phyloP scores from a whole-genome alignment of 2,888 invertebrate genomes.

The Ligdia adustata region DNA sequence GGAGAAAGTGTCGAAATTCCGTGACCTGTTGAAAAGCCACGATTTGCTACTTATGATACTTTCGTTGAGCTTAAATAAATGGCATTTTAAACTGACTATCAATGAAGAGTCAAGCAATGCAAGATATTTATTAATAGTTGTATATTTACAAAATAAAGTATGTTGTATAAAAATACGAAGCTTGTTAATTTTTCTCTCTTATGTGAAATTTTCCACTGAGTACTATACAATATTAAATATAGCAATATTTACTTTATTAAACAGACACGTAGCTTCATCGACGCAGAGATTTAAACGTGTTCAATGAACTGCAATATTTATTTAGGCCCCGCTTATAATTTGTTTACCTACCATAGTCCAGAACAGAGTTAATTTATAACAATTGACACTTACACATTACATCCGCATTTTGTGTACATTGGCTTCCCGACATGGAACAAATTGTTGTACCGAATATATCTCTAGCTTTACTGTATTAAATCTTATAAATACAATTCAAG shows the following conservation, averaged over 20 bases:
- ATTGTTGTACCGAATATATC: neutral
- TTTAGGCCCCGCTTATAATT: slow-evolving; percentile 12
- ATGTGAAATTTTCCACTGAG: no score
- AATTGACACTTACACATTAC: slow-evolving; percentile 16
- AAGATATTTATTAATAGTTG: no score
- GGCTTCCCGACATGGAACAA: slow-evolving; percentile 22
- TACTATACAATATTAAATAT: no score
- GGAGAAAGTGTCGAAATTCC: slow-evolving; percentile 48
- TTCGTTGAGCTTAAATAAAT: neutral
- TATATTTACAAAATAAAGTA: no score
- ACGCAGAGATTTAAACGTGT: slow-evolving; percentile 8
- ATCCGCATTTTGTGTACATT: slow-evolving; percentile 13
- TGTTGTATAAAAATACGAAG: no score
- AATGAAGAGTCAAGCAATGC: no score
- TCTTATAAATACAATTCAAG: no score
- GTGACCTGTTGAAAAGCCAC: slow-evolving; percentile 26
- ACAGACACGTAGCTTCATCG: neutral
- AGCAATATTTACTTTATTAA: no score
- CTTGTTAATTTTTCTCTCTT: no score
- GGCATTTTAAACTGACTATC: neutral
- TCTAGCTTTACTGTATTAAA: no score
- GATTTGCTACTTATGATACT: slow-evolving; percentile 19
- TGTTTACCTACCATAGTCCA: slow-evolving; percentile 12
- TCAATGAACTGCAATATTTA: slow-evolving; percentile 21
- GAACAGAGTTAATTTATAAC: slow-evolving; percentile 18